Percentiles rank a stretch among this genome's conserved stretches.
Evolutionary conservation across 2,888 invertebrate species (phyloP).

Genomic region (Hirtodrosophila trivittata): DNA sequence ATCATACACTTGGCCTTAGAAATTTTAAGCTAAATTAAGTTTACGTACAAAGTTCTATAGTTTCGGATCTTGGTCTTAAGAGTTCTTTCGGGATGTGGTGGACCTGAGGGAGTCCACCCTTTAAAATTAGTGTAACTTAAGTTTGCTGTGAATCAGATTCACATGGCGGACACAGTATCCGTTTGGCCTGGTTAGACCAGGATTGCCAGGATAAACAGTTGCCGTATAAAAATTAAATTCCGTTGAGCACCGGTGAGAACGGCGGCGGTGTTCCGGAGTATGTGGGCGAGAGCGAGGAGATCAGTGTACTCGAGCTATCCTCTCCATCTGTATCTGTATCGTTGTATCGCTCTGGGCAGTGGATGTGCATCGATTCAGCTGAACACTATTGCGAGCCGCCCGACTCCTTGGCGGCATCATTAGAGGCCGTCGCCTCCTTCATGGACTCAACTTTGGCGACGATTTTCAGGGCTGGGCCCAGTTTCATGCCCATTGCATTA

Average conservation of each 20-base stretch:
- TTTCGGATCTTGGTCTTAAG: background rate
- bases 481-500: slow-evolving; percentile 96
- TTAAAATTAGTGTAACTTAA: too few species aligned
- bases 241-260: too few species aligned
- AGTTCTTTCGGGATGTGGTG: background rate
- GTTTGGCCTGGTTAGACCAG: slow-evolving; percentile 27
- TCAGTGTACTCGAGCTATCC: background rate
- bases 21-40: slow-evolving; percentile 44
- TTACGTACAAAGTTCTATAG: slow-evolving; percentile 33
- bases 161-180: background rate
- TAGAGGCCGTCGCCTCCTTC: slow-evolving; percentile 79
- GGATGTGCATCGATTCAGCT: background rate
- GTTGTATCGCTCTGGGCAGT: too few species aligned
- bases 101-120: too few species aligned
- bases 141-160: slow-evolving; percentile 18
- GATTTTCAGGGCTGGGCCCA: slow-evolving; percentile 97
- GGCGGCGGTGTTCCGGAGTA: slow-evolving; percentile 61
- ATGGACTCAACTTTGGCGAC: slow-evolving; percentile 95
- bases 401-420: slow-evolving; percentile 47
- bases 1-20: slow-evolving; percentile 54
- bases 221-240: too few species aligned
- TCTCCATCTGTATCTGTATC: background rate
- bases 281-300: slow-evolving; percentile 29
- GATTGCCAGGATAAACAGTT: too few species aligned
- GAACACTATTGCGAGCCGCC: slow-evolving; percentile 50